Base-by-base conservation (phyloP, 2,113 vertebrate genomes). In the Columba livia region DNA sequence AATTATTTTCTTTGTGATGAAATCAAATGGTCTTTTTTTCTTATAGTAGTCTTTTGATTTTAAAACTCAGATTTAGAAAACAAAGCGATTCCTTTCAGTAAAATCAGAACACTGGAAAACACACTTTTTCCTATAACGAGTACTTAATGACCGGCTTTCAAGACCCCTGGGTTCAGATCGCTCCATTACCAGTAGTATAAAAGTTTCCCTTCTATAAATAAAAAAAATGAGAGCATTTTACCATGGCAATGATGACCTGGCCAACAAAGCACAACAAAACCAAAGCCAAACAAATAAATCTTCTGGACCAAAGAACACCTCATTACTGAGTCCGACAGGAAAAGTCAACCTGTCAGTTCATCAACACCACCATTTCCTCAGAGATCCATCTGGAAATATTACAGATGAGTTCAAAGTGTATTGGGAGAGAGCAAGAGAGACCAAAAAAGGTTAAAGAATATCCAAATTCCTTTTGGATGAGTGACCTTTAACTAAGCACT, bases 1-100 rank as follows among this genome's bases (percentile, higher is more conserved):
- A 93, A 92, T 93, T 88, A 87, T 93, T 88, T 94, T 88, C 32
- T 66, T 51, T 85, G 47, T 79, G 88, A 93, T 73, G 13, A 94
- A 88, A 93, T 80, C 15, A 89, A 92, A 40, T 67, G 6, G 12
- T 64, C n/a, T 40, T 48, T 34, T 69, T 60, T 61, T 5, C 15
- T 60, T 80, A 56, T 6, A 64, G 6, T 71, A 57, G 32, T 57
- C 15, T 64, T 90, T 70, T 34, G 26, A 85, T 91, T 79, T 82
- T 71, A 84, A 83, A 93, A 62, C 12, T 28, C 71, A 62, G 57
- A 82, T 62, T 82, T 72, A 78, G 58, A 85, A 65, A 78, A 72
- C 44, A 94, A 73, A 25, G 47, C 51, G 81, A 50, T 47, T 95
- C 61, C 77, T 40, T 62, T 50, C 66, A 79, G 40, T 72, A 85